Conservation (phyloP, 37 sponge, comb jelly and placozoan genomes). For the Spongia lamella region DNA sequence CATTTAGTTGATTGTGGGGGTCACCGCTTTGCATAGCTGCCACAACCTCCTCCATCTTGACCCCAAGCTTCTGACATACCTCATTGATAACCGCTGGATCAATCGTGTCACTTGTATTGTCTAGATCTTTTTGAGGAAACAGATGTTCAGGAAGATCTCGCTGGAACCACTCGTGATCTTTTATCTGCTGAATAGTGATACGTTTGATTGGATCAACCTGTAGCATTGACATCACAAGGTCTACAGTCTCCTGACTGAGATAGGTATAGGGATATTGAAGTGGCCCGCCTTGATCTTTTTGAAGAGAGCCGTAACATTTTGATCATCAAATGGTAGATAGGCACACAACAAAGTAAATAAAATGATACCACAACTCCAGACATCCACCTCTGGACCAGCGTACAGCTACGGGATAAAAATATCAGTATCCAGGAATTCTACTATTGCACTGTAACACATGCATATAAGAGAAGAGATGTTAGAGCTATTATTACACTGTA, state of each 20-base stretch:
- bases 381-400: conserved; percentile 92
- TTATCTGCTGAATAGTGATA: conserved; percentile 80
- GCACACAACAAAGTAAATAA: conserved; percentile 94
- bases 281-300: conserved; percentile 87
- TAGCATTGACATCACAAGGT: conserved; percentile 83
- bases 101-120: conserved; percentile 12
- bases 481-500: too few species aligned
- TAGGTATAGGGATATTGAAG: conserved; percentile 77
- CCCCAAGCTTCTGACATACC: conserved; percentile 73
- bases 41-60: conserved; percentile 22
- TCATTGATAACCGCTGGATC: conserved; percentile 60
- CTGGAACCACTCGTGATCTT: conserved; percentile 76
- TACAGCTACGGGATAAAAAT: too few species aligned
- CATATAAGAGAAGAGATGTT: too few species aligned
- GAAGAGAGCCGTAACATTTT: conserved; percentile 82
- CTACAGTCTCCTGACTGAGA: conserved; percentile 56
- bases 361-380: conserved; percentile 97
- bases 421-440: too few species aligned
- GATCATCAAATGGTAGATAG: conserved; percentile 94
- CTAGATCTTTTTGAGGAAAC: conserved; percentile 48
- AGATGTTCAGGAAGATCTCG: conserved; percentile 77
- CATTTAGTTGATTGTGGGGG: conserved; percentile 61
- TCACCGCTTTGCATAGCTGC: conserved; percentile 54
- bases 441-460: too few species aligned
- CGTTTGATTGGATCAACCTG: conserved; percentile 89